Conservation (phyloP, 2,113 vertebrate species). For the Ifrita kowaldi region DNA sequence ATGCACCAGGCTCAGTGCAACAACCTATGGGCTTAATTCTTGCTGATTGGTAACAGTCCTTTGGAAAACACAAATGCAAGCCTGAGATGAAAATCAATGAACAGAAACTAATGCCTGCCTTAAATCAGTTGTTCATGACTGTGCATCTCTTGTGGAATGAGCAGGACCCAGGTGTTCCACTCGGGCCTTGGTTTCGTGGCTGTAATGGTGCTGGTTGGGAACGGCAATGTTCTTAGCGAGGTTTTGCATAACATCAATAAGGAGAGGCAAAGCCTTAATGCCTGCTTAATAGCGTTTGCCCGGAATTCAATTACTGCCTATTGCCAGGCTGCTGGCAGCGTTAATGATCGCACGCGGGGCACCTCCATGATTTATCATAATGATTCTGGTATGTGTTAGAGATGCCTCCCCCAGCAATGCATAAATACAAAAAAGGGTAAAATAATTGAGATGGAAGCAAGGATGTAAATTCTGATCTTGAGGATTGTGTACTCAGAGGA, state of each 20-base stretch:
- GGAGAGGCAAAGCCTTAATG: constrained; percentile 16
- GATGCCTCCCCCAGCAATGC: neutral
- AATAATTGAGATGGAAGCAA: constrained; percentile 55
- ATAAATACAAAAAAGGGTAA: neutral
- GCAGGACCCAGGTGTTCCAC: neutral
- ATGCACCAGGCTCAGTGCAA: neutral
- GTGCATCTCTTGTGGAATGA: neutral
- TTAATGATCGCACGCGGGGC: constrained; percentile 41
- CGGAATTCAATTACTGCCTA: constrained; percentile 25
- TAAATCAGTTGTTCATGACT: neutral
- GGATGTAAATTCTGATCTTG: constrained; percentile 39
- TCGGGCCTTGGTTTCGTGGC: neutral
- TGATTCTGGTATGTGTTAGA: constrained; percentile 28
- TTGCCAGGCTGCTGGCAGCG: constrained; percentile 31
- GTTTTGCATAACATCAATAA: neutral
- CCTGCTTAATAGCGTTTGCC: neutral
- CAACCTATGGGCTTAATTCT: neutral
- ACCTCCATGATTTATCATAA: constrained; percentile 64
- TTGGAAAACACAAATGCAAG: neutral
- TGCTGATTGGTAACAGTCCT: neutral
- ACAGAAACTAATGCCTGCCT: neutral
- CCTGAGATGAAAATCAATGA: neutral
- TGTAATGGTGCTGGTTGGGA: neutral
- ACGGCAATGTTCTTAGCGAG: neutral
- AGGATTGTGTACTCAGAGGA: constrained; percentile 36